Conservation (phyloP, 2,888 invertebrate genomes). For the Druceiella hillmani region DNA sequence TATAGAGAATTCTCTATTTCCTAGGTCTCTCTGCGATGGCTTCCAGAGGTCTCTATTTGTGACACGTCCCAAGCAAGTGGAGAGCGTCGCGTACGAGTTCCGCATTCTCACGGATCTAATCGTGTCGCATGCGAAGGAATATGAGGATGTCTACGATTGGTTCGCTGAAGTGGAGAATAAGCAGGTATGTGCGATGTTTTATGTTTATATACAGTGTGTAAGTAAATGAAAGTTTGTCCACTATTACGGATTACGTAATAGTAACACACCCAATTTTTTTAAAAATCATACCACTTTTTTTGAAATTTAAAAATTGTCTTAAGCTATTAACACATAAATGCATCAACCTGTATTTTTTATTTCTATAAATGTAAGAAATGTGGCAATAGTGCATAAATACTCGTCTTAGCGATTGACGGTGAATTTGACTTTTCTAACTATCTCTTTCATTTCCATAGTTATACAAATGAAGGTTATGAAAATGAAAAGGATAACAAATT, state of each 20-base stretch:
- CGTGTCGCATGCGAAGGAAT: conserved; percentile 27
- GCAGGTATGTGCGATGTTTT: conserved; percentile 31
- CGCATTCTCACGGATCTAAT: conserved; percentile 44
- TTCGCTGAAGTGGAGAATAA: conserved; percentile 36
- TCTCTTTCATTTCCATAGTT: too few species aligned
- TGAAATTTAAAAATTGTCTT: not conserved
- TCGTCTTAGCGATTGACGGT: too few species aligned
- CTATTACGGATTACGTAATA: not conserved
- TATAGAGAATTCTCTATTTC: too few species aligned
- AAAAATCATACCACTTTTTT: not conserved
- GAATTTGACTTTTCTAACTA: too few species aligned
- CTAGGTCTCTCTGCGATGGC: conserved; percentile 36
- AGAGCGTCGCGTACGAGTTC: conserved; percentile 43
- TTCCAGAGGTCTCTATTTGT: conserved; percentile 41
- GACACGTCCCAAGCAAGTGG: conserved; percentile 34
- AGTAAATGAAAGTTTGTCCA: not conserved
- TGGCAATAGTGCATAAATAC: too few species aligned
- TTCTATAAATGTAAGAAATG: too few species aligned
- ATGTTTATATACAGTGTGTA: conserved; percentile 1
- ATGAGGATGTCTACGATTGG: conserved; percentile 35
- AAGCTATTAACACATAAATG: not conserved
- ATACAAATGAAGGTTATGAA: too few species aligned
- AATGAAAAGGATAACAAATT: too few species aligned
- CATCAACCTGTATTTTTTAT: not conserved
- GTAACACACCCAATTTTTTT: not conserved